phyloP scores from a whole-genome alignment of 2,888 invertebrate genomes.

The Torymus auratus region DNA sequence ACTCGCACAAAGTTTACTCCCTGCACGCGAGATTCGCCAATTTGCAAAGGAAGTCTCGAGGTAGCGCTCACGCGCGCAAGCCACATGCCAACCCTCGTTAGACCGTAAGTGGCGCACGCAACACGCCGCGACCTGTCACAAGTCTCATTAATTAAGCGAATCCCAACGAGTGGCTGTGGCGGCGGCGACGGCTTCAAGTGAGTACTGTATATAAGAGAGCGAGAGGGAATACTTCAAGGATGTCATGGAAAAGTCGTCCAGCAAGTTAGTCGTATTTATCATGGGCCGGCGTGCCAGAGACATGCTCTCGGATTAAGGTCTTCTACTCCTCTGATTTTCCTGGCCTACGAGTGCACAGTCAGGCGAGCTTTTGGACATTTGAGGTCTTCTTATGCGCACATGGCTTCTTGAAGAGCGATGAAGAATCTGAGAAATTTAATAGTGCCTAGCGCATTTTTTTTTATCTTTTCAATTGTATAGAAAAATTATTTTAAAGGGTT shows the following conservation, averaged over 20 bases:
- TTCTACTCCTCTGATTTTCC: no score
- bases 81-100: slow-evolving; percentile 37
- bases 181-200: slow-evolving; percentile 19
- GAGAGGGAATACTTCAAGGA: slow-evolving; percentile 61
- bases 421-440: no score
- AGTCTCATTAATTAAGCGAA: slow-evolving; percentile 70
- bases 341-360: no score
- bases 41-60: slow-evolving; percentile 3
- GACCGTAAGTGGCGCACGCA: slow-evolving; percentile 24
- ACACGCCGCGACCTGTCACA: slow-evolving; percentile 53
- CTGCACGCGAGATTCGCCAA: slow-evolving; percentile 3
- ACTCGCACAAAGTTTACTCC: slow-evolving; percentile 3
- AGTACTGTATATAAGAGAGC: slow-evolving; percentile 57
- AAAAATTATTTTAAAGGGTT: no score
- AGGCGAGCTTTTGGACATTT: no score
- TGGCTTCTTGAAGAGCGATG: no score
- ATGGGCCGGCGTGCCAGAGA: no score
- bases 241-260: slow-evolving; percentile 32
- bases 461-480: no score
- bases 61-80: slow-evolving; percentile 6
- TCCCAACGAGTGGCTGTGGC: slow-evolving; percentile 58
- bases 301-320: no score
- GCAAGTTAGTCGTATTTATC: no score
- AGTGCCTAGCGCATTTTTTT: no score
- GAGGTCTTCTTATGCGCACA: no score